Base-by-base conservation (phyloP, 2,797 vertebrate species). In the Phoeniculus purpureus region DNA sequence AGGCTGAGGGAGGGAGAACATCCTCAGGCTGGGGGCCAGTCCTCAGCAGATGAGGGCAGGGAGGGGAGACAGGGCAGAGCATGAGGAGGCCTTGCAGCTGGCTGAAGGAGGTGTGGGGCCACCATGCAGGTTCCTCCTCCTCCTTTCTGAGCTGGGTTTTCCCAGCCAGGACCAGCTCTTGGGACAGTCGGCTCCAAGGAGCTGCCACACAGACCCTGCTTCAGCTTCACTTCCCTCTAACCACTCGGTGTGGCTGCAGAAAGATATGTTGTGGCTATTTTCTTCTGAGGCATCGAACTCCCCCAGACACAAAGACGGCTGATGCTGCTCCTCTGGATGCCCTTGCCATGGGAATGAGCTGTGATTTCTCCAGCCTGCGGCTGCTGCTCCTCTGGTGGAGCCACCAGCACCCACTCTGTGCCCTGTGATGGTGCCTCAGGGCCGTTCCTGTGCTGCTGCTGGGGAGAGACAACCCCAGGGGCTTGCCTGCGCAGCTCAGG, bases 181-280 rank as follows among this genome's bases (percentile, higher is more conserved):
- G 45, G 45, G 45, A 18, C 45, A 45, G 45, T 18, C 45, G 45
- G 45, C 17, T 20, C 26, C 50, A 1, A 0, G 67, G 66, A 60
- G 17, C 61, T 56, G 60, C 61, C 9, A 10, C 40, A 48, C 18
- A 1, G 22, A 1, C 0, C 32, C 60, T 2, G 1, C 34, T 50
- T 32, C 48, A 34, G 67, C 48, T 58, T 56, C 0, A 1, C 27
- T 48, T 16, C 52, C 37, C 14, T 71, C 54, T 27, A 32, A 16
- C 37, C 56, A 32, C 48, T 62, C 7, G 12, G 27, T 19, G 47
- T 20, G 6, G 22, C 64, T 45, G 59, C 47, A 48, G 16, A 48
- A 19, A 48, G 18, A 48, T 18, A 19, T 48, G 18, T 48, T 20
- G 18, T 48, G 18, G 47, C 16, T 20, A 20, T 15, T 45, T 45